phyloP scores from a whole-genome alignment of 2,888 invertebrate species.

The Doris montereyensis region DNA sequence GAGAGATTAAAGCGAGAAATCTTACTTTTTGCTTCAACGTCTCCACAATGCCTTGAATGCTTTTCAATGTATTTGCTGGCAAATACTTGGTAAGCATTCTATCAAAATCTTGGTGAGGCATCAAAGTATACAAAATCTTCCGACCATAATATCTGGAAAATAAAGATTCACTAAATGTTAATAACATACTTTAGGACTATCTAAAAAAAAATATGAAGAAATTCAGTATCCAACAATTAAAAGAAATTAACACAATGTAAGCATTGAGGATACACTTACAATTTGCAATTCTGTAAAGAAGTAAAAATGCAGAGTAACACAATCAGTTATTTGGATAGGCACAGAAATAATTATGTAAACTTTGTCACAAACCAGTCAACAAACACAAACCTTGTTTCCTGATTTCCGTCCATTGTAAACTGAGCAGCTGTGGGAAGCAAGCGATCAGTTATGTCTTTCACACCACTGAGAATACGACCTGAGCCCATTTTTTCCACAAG shows the following conservation, averaged over 20 bases:
- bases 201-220: too few relatives aligned
- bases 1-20: not conserved
- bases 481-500: slow-evolving; percentile 83
- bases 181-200: too few relatives aligned
- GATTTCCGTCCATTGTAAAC: slow-evolving; percentile 87
- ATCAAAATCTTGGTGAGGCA: slow-evolving; percentile 83
- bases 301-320: too few relatives aligned
- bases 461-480: slow-evolving; percentile 81
- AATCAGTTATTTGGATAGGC: too few relatives aligned
- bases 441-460: slow-evolving; percentile 85
- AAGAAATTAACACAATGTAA: too few relatives aligned
- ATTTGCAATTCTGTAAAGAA: too few relatives aligned
- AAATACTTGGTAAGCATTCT: slow-evolving; percentile 85
- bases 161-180: too few relatives aligned
- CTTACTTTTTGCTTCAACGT: slow-evolving; percentile 77
- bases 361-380: too few relatives aligned
- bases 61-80: slow-evolving; percentile 83
- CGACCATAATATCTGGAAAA: slow-evolving; percentile 59
- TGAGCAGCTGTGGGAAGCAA: slow-evolving; percentile 87
- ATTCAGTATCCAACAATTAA: too few relatives aligned
- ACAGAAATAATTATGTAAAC: too few relatives aligned
- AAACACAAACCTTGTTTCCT: slow-evolving; percentile 85
- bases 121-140: slow-evolving; percentile 82
- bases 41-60: slow-evolving; percentile 86
- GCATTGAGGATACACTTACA: too few relatives aligned